Base-by-base conservation (phyloP, 1,140 invertebrate genomes). In the Eupristina koningsbergeri region DNA sequence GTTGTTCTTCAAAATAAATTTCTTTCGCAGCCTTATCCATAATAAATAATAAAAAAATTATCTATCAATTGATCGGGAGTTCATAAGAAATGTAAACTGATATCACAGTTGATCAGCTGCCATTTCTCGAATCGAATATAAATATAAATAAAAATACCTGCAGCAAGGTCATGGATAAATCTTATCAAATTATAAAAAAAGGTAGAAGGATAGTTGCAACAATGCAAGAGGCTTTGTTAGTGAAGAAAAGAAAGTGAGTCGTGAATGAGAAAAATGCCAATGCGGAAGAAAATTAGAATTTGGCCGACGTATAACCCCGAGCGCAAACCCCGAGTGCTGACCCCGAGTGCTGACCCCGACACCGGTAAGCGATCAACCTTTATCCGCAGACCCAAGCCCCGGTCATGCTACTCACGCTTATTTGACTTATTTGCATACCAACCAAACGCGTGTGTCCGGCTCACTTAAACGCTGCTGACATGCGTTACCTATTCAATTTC, bases 341-440 rank as follows among this genome's bases (percentile, higher is more conserved):
- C 2, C 53, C 36, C 31, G 76, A 50, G n/a, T n/a, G n/a, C n/a
- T 73, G 41, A 53, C 73, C n/a, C 58, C 47, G 29, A 34, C 13
- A 83, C 22, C 26, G 61, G 63, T 76, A 47, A 76, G 67, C 61
- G 73, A 22, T 9, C 75, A 67, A 78, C 82, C 75, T 83, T 83
- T 83, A 58, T 58, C 82, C 82, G 61, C 63, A 45, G 45, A 75
- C 31, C 29, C 63, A 45, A 31, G 81, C 31, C 29, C 19, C 64
- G 83, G 76, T 63, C 53, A 80, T 64, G 36, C 39, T 39, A 0
- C n/a, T 53, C 34, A 19, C n/a, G n/a, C n/a, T n/a, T n/a, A n/a
- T n/a, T n/a, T n/a, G 41, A 36, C 39, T 8, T 26, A 85, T 90
- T 90, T 87, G 83, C 89, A 90, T 89, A 90, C 88, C 77, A 79